These are phyloP conservation scores for Semicossyphus pulcher DNA, from an alignment of 2,113 vertebrate genomes.

Conservation along the genomic window DNA sequence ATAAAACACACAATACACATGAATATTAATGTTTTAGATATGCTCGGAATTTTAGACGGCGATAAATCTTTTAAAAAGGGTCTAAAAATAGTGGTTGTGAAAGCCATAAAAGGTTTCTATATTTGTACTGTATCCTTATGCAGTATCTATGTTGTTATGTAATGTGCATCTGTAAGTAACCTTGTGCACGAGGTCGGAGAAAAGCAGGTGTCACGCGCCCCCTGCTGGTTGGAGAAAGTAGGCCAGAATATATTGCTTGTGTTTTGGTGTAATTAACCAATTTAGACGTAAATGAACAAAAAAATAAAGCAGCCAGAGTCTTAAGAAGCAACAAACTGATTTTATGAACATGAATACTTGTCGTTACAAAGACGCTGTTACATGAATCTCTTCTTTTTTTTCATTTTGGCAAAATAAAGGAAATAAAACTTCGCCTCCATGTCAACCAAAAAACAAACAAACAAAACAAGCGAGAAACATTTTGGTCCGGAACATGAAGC, in stretches of 20 bases:
- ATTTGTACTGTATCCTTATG: conserved; percentile 52
- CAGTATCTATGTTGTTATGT: conserved; percentile 75
- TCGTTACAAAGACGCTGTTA: conserved; percentile 76
- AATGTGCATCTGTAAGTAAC: conserved; percentile 72
- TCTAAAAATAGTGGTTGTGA: conserved; percentile 5
- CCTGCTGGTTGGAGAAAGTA: conserved; percentile 32
- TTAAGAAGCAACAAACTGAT: conserved; percentile 75
- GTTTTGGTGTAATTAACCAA: neutral
- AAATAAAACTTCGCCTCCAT: conserved; percentile 44
- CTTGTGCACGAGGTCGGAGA: conserved; percentile 54
- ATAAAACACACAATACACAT: neutral
- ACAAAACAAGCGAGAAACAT: conserved; percentile 56
- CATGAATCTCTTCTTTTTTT: conserved; percentile 45
- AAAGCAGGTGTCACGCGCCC: conserved; percentile 40
- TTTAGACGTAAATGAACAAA: neutral
- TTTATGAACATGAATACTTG: conserved; percentile 80
- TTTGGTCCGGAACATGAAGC: conserved; percentile 80
- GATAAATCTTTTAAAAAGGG: conserved; percentile 42
- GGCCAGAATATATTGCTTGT: neutral
- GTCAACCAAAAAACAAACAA: conserved; percentile 31
- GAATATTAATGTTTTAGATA: neutral
- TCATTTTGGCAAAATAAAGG: conserved; percentile 55
- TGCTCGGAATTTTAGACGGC: neutral
- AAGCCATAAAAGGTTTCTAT: conserved; percentile 38
- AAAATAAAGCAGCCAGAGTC: conserved; percentile 18